Evolutionary conservation across 2,797 vertebrate genomes (phyloP), one percentile per base, ranked within the genome.

Genomic region (Epinephelus malabaricus): DNA sequence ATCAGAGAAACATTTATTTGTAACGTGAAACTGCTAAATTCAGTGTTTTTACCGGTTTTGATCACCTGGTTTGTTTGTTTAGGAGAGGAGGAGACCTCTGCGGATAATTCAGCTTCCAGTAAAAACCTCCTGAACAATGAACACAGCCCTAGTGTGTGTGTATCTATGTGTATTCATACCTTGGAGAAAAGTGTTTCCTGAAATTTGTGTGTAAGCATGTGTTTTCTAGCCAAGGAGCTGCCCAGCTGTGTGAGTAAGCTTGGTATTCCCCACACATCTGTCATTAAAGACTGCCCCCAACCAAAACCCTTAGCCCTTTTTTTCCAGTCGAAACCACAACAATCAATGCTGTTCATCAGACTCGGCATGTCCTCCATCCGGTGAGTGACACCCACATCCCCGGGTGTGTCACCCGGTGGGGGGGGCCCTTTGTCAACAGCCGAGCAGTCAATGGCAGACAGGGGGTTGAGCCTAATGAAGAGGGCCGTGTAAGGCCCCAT

Each of bases 391-490:
- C 55, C 72, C 69, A 65, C 30, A 14, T 84, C 71, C 68, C 71
- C 3, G 0, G 50, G 68, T 79, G 72, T 49, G 81, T 63, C 3
- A 43, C 66, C 69, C 47, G 18, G 62, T n/a, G 47, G 82, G 75
- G 74, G 10, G 13, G 58, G 81, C 60, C 78, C 79, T 77, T 78
- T 78, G 85, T 92, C 91, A 80, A 91, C 86, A 86, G 70, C 34
- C 25, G 19, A 76, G 65, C 76, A 83, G 82, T 89, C 84, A 78
- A 84, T 82, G 69, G 55, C 15, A 61, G 79, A 85, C 66, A n/a
- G 55, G 61, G 55, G 84, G 83, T 46, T 62, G 81, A 85, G 88
- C 61, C 87, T 91, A 93, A 92, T 92, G 89, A 92, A 94, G 91
- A 91, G 79, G 83, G 81, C 60, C 50, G 76, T 87, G 86, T 90